Evolutionary conservation across 92 coral and sea anemone species (phyloP).

Genomic region (Diadumene lineata): DNA sequence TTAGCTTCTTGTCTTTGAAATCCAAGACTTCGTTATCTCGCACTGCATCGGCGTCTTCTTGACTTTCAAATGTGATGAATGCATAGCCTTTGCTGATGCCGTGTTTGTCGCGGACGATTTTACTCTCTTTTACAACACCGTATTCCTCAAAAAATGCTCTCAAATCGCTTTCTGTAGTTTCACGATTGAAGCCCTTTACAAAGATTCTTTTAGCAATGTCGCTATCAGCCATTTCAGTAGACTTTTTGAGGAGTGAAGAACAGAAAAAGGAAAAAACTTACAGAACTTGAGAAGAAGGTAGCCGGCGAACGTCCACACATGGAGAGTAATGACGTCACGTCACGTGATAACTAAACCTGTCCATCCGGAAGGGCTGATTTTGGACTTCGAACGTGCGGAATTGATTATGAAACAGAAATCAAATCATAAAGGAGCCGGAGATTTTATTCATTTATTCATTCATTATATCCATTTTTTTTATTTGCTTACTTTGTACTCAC

Average conservation of each 20-base stretch:
- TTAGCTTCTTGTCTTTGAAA: slow-evolving; percentile 86
- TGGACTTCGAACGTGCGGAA: neutral
- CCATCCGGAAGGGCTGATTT: neutral
- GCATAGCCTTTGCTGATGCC: slow-evolving; percentile 97
- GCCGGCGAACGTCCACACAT: neutral
- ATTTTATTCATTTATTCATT: too few species aligned
- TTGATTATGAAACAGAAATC: too few species aligned
- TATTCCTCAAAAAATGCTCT: slow-evolving; percentile 84
- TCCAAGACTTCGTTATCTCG: slow-evolving; percentile 79
- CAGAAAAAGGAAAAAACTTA: slow-evolving; percentile 37
- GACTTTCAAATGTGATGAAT: slow-evolving; percentile 95
- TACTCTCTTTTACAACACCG: slow-evolving; percentile 89
- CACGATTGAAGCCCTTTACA: slow-evolving; percentile 94
- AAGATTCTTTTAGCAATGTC: slow-evolving; percentile 91
- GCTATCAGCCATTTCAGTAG: slow-evolving; percentile 65
- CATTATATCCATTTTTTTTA: too few species aligned
- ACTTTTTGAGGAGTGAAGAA: neutral
- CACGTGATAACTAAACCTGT: neutral
- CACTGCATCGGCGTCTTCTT: slow-evolving; percentile 82
- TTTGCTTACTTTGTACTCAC: too few species aligned
- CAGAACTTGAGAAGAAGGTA: slow-evolving; percentile 36
- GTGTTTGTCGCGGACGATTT: slow-evolving; percentile 93
- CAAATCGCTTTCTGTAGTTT: slow-evolving; percentile 94
- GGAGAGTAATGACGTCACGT: slow-evolving; percentile 11
- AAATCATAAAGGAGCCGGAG: too few species aligned